Conservation (phyloP, 2,797 vertebrate genomes). For the Sphenodon punctatus region DNA sequence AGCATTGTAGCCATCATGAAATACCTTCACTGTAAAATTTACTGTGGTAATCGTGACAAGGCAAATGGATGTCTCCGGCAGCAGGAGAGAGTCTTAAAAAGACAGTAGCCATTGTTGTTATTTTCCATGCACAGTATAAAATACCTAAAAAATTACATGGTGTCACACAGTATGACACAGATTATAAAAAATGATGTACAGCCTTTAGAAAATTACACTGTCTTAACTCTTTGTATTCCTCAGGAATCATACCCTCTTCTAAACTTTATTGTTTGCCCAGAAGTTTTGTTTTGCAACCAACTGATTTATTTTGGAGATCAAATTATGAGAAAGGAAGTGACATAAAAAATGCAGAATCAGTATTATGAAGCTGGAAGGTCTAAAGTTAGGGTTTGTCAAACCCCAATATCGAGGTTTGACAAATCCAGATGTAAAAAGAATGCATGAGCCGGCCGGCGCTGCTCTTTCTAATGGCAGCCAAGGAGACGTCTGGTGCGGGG, state of each 20-base stretch:
- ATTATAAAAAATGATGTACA: slow-evolving; percentile 73
- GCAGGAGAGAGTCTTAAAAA: slow-evolving; percentile 69
- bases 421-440: no score
- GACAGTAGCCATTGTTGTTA: slow-evolving; percentile 71
- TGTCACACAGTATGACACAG: slow-evolving; percentile 74
- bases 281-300: slow-evolving; percentile 28
- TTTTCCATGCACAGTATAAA: slow-evolving; percentile 75
- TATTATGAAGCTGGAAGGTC: no score
- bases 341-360: no score
- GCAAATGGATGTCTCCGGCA: slow-evolving; percentile 74
- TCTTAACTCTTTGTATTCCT: slow-evolving; percentile 73
- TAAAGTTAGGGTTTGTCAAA: no score
- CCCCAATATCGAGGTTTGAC: no score
- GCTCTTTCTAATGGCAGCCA: no score
- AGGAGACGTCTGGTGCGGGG: no score
- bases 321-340: background rate
- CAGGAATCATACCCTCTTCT: slow-evolving; percentile 50
- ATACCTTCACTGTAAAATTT: slow-evolving; percentile 70
- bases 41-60: slow-evolving; percentile 74
- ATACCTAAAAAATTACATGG: slow-evolving; percentile 80
- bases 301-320: slow-evolving; percentile 4
- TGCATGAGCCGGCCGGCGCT: no score
- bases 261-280: slow-evolving; percentile 57
- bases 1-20: slow-evolving; percentile 68
- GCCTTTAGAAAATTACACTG: slow-evolving; percentile 76